Evolutionary conservation across 2,888 invertebrate species (phyloP).

Genomic region (Pachliopta kotzebuea): DNA sequence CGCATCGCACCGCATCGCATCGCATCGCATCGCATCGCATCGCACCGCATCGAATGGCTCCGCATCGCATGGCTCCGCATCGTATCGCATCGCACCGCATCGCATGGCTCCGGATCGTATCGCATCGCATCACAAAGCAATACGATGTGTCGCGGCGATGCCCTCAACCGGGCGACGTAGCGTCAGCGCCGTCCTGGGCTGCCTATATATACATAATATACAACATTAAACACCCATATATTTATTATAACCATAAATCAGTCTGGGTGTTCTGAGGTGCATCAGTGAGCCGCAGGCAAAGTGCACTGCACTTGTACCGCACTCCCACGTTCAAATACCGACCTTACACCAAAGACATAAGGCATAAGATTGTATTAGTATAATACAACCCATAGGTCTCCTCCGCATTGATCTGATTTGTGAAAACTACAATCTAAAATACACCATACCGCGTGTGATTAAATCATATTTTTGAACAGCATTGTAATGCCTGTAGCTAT

Average conservation of each 20-base stretch:
- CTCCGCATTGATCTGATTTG: slow-evolving; percentile 37
- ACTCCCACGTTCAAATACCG: slow-evolving; percentile 29
- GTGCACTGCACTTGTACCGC: slow-evolving; percentile 68
- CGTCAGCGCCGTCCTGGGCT: slow-evolving; percentile 11
- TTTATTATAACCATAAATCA: slow-evolving; percentile 78
- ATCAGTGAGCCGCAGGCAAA: slow-evolving; percentile 61
- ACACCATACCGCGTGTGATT: slow-evolving; percentile 47
- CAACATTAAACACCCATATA: slow-evolving; percentile 75
- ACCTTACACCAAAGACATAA: slow-evolving; percentile 29
- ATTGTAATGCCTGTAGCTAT: slow-evolving; percentile 42
- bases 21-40: no score
- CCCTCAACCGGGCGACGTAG: no score
- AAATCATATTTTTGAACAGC: slow-evolving; percentile 52
- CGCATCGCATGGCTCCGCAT: no score
- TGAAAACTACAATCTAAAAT: slow-evolving; percentile 46
- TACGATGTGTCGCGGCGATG: background rate
- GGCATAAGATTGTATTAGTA: slow-evolving; percentile 32
- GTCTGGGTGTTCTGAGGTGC: slow-evolving; percentile 67
- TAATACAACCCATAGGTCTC: slow-evolving; percentile 34
- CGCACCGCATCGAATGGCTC: no score
- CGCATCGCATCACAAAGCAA: no score
- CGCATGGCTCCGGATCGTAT: no score
- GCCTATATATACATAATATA: slow-evolving; percentile 60
- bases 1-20: no score
- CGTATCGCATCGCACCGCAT: no score